Percentiles rank a stretch among this genome's conserved stretches.
Conservation (phyloP, 2,797 vertebrate genomes). For the Mormyrops attenuatus region DNA sequence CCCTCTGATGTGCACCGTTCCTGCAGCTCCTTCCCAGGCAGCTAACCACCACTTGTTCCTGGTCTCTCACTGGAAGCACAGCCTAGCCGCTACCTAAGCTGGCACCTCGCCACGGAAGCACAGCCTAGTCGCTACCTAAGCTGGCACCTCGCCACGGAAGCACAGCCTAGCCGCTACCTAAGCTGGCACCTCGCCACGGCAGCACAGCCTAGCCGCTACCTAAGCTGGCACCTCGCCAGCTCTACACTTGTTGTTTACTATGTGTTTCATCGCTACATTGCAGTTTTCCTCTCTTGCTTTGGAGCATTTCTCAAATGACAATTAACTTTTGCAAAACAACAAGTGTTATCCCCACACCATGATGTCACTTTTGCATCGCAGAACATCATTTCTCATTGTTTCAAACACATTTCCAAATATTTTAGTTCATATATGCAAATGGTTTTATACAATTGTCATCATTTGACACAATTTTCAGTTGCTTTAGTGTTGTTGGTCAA, state of each 20-base stretch:
- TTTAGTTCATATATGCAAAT: background rate
- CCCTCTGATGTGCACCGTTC: background rate
- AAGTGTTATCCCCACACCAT: background rate
- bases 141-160: background rate
- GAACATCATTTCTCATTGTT: background rate
- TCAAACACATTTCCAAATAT: background rate
- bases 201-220: background rate
- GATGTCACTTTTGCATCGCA: background rate
- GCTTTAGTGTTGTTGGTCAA: background rate
- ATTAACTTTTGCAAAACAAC: background rate
- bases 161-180: no score
- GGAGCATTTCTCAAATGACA: background rate
- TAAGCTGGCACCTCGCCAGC: background rate
- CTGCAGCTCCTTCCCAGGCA: background rate
- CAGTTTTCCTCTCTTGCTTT: background rate
- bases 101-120: background rate
- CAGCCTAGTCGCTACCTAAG: background rate
- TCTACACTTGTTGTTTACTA: background rate
- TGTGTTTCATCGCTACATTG: background rate
- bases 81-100: background rate
- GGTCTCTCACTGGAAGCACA: background rate
- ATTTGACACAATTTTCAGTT: background rate
- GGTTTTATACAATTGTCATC: background rate
- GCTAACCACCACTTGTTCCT: background rate
- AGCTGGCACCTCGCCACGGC: background rate